Evolutionary conservation across 1,140 invertebrate species (phyloP), one percentile per base, ranked within the genome.

Genomic region (Camponotus vicinus): DNA sequence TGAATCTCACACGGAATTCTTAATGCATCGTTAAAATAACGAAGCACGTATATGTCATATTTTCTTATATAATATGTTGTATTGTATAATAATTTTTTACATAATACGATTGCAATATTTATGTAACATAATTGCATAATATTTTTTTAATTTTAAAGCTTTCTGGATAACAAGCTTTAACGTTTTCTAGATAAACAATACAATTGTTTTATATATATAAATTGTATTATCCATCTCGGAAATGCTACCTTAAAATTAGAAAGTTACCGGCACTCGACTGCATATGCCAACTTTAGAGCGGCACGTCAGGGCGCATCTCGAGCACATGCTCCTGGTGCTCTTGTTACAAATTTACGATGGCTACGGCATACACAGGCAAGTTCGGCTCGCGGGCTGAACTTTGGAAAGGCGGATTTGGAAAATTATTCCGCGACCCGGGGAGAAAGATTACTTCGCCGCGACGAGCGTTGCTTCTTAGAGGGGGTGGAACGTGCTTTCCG

Each of bases 361-460:
- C 61, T 27, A 3, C 73, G 76, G 52, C 49, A 64, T 34, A n/a
- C 77, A 80, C 61, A 57, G 63, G 49, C 71, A 85, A 85, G 82
- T 85, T 78, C 34, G 61, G 63, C 45, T 76, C 71, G 34, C 34
- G 78, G 66, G 21, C 34, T 32, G 55, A 83, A 83, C 79, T 83
- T 75, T n/a, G 76, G 77, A 86, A 79, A 86, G 84, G 76, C 69
- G 69, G 70, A 52, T 49, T 70, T 76, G 57, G 52, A 64, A 75
- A 88, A 88, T 87, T 88, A 83, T 61, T 67, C 77, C 15, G 37
- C 49, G 49, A 49, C 61, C 61, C 57, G 49, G 40, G 27, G 63
- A 67, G 52, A 70, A 85, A 73, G 71, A 79, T 88, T 84, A 73
- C 73, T 89, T 88, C 66, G 80, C 70, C 61, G 52, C 86, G 55